Evolutionary conservation across 2,113 vertebrate genomes (phyloP).

Genomic region (Halichoerus grypus): DNA sequence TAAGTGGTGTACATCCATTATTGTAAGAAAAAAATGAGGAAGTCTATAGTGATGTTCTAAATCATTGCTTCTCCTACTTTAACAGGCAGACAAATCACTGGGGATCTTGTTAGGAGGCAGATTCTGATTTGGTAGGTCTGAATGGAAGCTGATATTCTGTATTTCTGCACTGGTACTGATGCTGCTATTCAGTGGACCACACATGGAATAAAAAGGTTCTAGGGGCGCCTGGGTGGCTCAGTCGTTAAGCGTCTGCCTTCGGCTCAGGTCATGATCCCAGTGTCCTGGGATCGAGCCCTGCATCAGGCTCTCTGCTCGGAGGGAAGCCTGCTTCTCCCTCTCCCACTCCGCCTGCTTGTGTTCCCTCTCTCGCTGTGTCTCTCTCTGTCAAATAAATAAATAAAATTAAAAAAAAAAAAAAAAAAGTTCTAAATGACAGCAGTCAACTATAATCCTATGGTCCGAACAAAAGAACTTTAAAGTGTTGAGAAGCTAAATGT

Average conservation of each 20-base stretch:
- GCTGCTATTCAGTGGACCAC: not conserved
- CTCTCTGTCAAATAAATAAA: too few species aligned
- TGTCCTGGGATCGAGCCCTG: too few species aligned
- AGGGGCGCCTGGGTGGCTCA: too few species aligned
- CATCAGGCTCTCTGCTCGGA: too few species aligned
- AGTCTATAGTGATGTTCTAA: constrained; percentile 12
- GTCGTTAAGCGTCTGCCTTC: too few species aligned
- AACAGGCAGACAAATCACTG: not conserved
- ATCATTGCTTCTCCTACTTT: not conserved
- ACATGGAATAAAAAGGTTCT: not conserved
- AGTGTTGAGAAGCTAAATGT: not conserved
- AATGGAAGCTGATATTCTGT: not conserved
- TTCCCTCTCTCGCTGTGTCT: too few species aligned
- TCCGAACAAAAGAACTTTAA: not conserved
- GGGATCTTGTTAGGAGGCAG: not conserved
- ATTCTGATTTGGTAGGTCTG: not conserved
- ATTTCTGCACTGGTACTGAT: not conserved
- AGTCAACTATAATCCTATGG: not conserved
- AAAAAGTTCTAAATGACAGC: not conserved
- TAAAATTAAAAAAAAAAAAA: too few species aligned
- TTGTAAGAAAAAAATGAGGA: not conserved
- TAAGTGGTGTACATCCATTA: not conserved
- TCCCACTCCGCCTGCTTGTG: too few species aligned
- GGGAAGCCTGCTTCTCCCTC: too few species aligned
- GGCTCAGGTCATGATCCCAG: too few species aligned